These are phyloP conservation scores for Eolophus roseicapilla DNA, from an alignment of 2,113 vertebrate species.

Conservation along the genomic window DNA sequence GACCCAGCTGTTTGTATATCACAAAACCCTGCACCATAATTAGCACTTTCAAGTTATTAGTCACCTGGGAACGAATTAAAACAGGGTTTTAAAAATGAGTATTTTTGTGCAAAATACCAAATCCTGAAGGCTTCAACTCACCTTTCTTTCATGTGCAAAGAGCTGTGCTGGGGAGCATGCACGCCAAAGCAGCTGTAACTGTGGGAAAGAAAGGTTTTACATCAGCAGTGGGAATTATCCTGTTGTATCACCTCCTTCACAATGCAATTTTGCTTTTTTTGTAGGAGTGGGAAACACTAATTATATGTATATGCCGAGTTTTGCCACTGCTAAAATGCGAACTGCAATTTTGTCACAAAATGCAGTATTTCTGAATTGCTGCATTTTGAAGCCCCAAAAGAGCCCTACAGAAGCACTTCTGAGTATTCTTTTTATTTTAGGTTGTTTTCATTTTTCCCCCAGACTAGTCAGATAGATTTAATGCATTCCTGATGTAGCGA, in stretches of 20 bases:
- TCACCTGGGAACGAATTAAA: background rate
- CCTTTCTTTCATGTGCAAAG: background rate
- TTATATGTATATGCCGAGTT: conserved; percentile 21
- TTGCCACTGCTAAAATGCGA: conserved; percentile 16
- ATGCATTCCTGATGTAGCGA: background rate
- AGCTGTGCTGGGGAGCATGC: background rate
- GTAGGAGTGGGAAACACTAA: background rate
- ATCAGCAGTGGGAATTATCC: background rate
- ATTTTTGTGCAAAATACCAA: background rate
- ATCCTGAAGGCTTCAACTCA: background rate
- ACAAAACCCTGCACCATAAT: background rate
- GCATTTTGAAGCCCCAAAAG: background rate
- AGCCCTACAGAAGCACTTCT: conserved; percentile 25
- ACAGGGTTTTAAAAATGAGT: background rate
- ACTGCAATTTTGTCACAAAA: conserved; percentile 36
- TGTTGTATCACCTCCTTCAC: background rate
- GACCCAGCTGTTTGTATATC: background rate
- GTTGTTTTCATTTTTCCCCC: background rate
- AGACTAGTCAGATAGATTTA: background rate
- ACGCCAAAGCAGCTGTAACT: background rate
- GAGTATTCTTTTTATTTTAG: conserved; percentile 3
- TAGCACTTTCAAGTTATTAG: background rate
- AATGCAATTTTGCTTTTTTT: background rate
- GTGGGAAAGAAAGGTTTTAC: background rate
- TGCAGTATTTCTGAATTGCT: conserved; percentile 27